These are phyloP conservation scores for Tinea pellionella DNA, from an alignment of 2,888 invertebrate genomes.

Conservation along the genomic window DNA sequence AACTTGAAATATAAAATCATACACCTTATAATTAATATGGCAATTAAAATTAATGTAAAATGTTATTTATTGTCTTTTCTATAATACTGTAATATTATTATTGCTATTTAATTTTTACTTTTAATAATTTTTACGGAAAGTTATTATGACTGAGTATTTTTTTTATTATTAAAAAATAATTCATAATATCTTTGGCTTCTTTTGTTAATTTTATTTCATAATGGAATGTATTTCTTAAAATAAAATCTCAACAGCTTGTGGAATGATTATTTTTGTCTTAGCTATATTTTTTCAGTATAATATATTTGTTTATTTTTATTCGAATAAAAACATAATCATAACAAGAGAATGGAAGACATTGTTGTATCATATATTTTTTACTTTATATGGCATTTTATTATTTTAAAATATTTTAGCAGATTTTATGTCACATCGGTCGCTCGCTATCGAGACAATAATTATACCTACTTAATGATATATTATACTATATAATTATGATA, in stretches of 20 bases:
- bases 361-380: too few relatives aligned
- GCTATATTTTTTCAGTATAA: too few relatives aligned
- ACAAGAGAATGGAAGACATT: too few relatives aligned
- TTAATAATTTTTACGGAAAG: neutral
- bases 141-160: neutral
- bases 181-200: neutral
- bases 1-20: neutral
- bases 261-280: neutral
- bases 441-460: neutral
- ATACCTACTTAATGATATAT: neutral
- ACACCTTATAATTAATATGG: neutral
- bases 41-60: conserved; percentile 2
- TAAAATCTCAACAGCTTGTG: neutral
- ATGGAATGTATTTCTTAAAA: neutral
- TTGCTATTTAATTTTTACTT: neutral
- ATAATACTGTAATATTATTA: neutral
- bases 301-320: too few relatives aligned
- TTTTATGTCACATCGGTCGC: neutral
- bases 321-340: too few relatives aligned
- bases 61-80: neutral
- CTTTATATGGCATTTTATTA: too few relatives aligned
- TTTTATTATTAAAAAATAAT: neutral
- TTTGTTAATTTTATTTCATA: neutral
- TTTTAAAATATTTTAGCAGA: too few relatives aligned
- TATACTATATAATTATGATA: neutral